Evolutionary conservation across 2,113 vertebrate genomes (phyloP).

Genomic region (Rattus norvegicus): DNA sequence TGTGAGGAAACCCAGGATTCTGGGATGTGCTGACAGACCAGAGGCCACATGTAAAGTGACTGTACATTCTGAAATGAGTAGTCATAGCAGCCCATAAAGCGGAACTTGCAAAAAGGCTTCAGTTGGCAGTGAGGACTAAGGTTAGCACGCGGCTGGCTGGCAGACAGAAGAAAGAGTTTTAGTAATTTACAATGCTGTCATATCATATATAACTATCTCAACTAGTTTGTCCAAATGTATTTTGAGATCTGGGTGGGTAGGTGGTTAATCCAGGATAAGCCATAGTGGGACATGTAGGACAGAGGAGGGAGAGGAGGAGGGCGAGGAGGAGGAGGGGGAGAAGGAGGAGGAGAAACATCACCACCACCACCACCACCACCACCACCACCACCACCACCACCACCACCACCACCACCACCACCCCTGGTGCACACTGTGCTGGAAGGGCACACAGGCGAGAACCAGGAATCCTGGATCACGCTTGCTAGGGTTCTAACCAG

Average conservation of each 20-base stretch:
- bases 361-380: too few relatives aligned
- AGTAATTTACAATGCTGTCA: neutral
- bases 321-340: neutral
- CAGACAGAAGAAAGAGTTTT: neutral
- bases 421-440: rapidly evolving
- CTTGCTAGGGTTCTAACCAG: neutral
- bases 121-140: neutral
- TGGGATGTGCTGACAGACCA: neutral
- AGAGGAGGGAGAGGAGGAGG: too few relatives aligned
- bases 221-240: neutral
- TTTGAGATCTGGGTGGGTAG: neutral
- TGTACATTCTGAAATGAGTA: neutral
- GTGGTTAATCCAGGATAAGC: neutral
- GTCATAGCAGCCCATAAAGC: neutral
- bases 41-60: neutral
- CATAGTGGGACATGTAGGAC: neutral
- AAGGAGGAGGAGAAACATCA: too few relatives aligned
- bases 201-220: neutral
- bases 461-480: neutral
- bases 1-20: neutral
- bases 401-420: too few relatives aligned
- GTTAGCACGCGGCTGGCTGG: neutral
- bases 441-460: neutral
- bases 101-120: neutral
- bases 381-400: too few relatives aligned